Evolutionary conservation across 2,113 vertebrate genomes (phyloP).

Genomic region (Sclerurus mexicanus): DNA sequence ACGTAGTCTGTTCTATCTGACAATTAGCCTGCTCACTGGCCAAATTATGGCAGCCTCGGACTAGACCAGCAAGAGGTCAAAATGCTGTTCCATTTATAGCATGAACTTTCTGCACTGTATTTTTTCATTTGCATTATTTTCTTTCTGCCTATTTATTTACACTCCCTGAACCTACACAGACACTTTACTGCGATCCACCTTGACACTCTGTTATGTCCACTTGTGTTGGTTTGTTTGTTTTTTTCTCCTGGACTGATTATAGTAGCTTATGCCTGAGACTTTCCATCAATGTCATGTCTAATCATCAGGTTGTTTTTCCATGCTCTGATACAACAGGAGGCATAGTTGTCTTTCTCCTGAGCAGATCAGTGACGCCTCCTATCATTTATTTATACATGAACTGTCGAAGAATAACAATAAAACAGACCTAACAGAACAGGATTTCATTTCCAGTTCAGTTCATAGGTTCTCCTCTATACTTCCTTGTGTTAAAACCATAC

Average conservation of each 20-base stretch:
- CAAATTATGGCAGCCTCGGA: not conserved
- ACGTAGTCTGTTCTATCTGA: not conserved
- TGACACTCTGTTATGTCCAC: not conserved
- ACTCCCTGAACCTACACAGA: not conserved
- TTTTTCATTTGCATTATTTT: not conserved
- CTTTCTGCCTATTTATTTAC: not conserved
- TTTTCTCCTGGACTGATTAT: not conserved
- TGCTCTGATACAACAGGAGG: not conserved
- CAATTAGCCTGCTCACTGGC: not conserved
- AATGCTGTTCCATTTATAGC: not conserved
- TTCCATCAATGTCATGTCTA: not conserved
- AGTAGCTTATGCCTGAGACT: not conserved
- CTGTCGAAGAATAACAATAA: not conserved
- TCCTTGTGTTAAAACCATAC: not conserved
- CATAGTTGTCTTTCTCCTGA: not conserved
- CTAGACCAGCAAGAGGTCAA: not conserved
- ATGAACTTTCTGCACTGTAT: fast-evolving
- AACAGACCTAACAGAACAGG: not conserved
- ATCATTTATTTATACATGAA: not conserved
- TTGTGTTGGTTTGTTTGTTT: not conserved
- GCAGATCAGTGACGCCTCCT: not conserved
- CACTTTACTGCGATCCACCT: not conserved
- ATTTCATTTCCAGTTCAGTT: not conserved
- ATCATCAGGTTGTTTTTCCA: not conserved
- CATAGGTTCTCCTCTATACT: not conserved